Evolutionary conservation across 2,797 vertebrate species (phyloP).

Genomic region (Acridotheres tristis): DNA sequence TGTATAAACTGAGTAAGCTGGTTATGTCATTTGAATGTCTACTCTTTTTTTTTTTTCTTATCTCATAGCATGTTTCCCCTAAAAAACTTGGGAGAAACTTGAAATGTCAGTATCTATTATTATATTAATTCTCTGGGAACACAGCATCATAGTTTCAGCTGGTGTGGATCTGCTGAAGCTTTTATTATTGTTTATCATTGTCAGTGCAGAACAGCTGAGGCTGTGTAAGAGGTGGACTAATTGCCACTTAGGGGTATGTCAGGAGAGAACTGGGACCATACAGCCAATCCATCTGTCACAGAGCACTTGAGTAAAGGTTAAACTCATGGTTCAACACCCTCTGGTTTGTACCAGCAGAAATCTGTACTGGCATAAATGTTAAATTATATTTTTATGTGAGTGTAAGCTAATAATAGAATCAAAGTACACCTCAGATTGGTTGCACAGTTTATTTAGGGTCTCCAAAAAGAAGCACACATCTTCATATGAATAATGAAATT

Average conservation of each 20-base stretch:
- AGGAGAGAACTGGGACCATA: neutral
- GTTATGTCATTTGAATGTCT: neutral
- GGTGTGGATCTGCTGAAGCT: neutral
- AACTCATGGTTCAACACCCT: neutral
- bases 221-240: neutral
- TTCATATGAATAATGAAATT: neutral
- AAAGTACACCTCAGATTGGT: neutral
- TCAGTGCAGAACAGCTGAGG: neutral
- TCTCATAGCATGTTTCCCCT: neutral
- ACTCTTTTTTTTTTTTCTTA: neutral
- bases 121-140: neutral
- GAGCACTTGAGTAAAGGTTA: neutral
- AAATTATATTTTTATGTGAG: neutral
- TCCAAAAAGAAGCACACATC: neutral
- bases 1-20: neutral
- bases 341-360: neutral
- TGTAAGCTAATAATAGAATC: neutral
- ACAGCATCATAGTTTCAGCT: neutral
- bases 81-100: neutral
- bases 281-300: constrained; percentile 4
- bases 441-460: neutral
- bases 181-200: constrained; percentile 7
- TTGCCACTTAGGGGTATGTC: neutral
- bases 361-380: neutral
- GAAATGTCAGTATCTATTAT: neutral